A percentile compares a stretch with the other conserved stretches of the same genome.
Conservation (phyloP, 2,113 vertebrate genomes). For the Eonycteris spelaea region DNA sequence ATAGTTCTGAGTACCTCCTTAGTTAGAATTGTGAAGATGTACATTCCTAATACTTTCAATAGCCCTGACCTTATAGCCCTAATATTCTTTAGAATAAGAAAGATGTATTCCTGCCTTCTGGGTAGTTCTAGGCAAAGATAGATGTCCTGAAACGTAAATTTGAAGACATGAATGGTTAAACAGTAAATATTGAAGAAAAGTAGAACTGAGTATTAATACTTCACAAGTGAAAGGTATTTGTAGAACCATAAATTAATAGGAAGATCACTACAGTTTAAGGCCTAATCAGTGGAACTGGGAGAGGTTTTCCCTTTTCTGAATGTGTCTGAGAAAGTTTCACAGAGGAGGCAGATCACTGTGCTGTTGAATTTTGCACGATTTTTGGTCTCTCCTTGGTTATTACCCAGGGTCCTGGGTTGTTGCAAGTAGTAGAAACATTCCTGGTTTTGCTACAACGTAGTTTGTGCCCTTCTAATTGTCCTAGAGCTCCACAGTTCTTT, state of each 20-base stretch:
- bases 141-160: neutral
- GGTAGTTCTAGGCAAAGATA: neutral
- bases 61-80: neutral
- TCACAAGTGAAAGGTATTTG: neutral
- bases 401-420: neutral
- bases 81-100: neutral
- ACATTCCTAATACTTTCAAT: neutral
- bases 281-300: neutral
- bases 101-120: neutral
- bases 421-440: neutral
- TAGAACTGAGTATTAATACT: conserved; percentile 11
- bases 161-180: conserved; percentile 8
- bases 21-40: neutral
- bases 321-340: neutral
- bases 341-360: neutral
- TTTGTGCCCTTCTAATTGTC: neutral
- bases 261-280: neutral
- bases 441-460: neutral
- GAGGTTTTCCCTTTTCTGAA: neutral
- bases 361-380: neutral
- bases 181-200: neutral
- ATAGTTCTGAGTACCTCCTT: neutral
- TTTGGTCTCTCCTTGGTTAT: neutral
- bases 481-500: neutral
- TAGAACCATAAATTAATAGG: conserved; percentile 3